Conservation (phyloP, 1,140 invertebrate genomes). For the Meloidogyne chitwoodi region DNA sequence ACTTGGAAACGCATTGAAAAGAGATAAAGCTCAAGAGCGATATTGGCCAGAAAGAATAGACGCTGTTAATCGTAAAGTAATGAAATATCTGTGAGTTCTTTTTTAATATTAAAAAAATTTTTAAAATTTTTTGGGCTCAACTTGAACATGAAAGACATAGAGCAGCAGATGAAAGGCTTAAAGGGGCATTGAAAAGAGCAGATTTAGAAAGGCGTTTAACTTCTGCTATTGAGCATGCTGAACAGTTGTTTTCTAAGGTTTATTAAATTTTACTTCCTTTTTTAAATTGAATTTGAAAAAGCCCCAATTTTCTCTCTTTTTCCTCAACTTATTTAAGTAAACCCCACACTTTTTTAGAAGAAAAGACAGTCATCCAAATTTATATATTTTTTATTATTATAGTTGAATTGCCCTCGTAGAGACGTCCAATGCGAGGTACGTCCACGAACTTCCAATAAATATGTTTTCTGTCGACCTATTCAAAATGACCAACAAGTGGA, state of each 20-base stretch:
- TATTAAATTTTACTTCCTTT: not conserved
- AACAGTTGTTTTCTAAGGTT: slow-evolving; percentile 38
- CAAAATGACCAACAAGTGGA: slow-evolving; percentile 28
- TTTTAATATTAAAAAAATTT: not conserved
- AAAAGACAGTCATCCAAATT: too few species aligned
- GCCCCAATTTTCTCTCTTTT: too few species aligned
- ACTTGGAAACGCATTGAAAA: not conserved
- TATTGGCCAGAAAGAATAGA: slow-evolving; percentile 41
- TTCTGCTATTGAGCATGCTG: slow-evolving; percentile 50
- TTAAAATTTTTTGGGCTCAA: slow-evolving; percentile 19
- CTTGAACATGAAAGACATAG: not conserved
- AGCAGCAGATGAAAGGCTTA: not conserved
- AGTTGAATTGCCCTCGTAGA: slow-evolving; percentile 35
- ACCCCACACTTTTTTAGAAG: too few species aligned
- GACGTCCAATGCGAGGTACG: slow-evolving; percentile 51
- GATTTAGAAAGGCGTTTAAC: slow-evolving; percentile 47
- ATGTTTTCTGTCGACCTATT: slow-evolving; percentile 55
- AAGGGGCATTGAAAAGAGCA: slow-evolving; percentile 30
- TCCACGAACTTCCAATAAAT: slow-evolving; percentile 47
- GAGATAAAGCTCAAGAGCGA: slow-evolving; percentile 36
- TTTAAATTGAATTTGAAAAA: too few species aligned
- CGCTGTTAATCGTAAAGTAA: slow-evolving; percentile 33
- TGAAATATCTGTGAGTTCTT: not conserved
- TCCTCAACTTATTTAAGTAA: too few species aligned
- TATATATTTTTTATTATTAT: not conserved